phyloP scores from a whole-genome alignment of 2,888 invertebrate species.

The Lasioglossum zephyrum region DNA sequence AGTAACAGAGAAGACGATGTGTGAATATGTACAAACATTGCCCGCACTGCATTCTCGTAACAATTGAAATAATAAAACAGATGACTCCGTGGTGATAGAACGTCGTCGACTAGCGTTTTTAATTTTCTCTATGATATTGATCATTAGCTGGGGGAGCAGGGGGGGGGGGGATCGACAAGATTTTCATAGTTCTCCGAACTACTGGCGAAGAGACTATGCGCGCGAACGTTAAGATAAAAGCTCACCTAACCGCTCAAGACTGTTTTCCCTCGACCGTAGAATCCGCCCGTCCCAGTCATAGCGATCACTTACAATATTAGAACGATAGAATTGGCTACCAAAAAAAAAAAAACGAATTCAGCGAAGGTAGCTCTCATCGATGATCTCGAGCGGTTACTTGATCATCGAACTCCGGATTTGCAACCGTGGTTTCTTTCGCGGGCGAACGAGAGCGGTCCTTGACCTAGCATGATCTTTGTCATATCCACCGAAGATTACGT shows the following conservation, averaged over 20 bases:
- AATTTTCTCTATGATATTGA: background rate
- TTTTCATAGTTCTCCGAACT: background rate
- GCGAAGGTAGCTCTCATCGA: too few relatives aligned
- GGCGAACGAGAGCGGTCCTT: background rate
- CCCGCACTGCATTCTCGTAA: constrained; percentile 32
- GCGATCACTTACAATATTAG: background rate
- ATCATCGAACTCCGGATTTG: background rate
- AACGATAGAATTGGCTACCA: background rate
- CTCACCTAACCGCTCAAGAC: constrained; percentile 8
- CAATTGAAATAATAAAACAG: constrained; percentile 17
- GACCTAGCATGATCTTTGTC: constrained; percentile 12
- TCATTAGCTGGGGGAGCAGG: background rate
- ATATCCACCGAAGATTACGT: background rate
- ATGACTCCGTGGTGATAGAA: constrained; percentile 8
- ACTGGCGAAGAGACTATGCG: constrained; percentile 13
- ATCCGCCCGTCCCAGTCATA: background rate
- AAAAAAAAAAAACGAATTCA: background rate
- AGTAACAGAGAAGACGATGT: constrained; percentile 31
- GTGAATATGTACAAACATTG: constrained; percentile 37
- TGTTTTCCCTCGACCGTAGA: background rate
- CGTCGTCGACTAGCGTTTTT: background rate
- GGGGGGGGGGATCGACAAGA: background rate
- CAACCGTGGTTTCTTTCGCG: background rate
- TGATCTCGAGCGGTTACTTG: too few relatives aligned
- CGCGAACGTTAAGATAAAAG: background rate